Evolutionary conservation across 2,113 vertebrate species (phyloP).

Genomic region (Harpagus bidentatus): DNA sequence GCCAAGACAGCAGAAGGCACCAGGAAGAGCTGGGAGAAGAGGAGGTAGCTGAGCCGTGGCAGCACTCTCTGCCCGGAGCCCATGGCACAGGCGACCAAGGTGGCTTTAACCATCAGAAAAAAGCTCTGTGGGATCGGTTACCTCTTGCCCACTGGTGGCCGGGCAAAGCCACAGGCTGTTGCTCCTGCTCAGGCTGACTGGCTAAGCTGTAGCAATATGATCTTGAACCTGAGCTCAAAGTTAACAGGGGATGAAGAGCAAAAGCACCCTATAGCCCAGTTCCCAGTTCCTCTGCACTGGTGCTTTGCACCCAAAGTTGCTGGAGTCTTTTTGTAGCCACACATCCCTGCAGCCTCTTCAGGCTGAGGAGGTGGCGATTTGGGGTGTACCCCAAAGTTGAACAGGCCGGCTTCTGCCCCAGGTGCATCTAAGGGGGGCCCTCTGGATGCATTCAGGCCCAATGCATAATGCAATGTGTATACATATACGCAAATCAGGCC

Average conservation of each 20-base stretch:
- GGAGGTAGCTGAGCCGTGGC: fast-evolving
- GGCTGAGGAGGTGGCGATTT: not conserved
- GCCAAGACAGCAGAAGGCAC: fast-evolving
- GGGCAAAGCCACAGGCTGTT: not conserved
- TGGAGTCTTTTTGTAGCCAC: not conserved
- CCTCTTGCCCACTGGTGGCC: not conserved
- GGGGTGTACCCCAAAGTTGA: not conserved
- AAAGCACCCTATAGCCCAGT: not conserved
- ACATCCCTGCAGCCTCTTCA: not conserved
- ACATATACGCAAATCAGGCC: too few relatives aligned
- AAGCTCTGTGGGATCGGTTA: not conserved
- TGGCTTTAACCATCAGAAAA: not conserved
- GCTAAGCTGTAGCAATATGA: not conserved
- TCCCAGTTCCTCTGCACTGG: fast-evolving
- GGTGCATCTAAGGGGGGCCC: fast-evolving
- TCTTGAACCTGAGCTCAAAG: not conserved
- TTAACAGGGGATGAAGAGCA: not conserved
- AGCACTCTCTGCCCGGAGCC: not conserved
- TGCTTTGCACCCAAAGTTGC: not conserved
- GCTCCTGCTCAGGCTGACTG: not conserved
- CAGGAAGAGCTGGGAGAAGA: not conserved
- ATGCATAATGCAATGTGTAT: not conserved
- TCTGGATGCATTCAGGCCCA: not conserved
- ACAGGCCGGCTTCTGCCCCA: not conserved
- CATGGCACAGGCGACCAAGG: fast-evolving